Evolutionary conservation across 2,888 invertebrate genomes (phyloP), one percentile per base, ranked within the genome.

Genomic region (Brachyopa scutellaris): DNA sequence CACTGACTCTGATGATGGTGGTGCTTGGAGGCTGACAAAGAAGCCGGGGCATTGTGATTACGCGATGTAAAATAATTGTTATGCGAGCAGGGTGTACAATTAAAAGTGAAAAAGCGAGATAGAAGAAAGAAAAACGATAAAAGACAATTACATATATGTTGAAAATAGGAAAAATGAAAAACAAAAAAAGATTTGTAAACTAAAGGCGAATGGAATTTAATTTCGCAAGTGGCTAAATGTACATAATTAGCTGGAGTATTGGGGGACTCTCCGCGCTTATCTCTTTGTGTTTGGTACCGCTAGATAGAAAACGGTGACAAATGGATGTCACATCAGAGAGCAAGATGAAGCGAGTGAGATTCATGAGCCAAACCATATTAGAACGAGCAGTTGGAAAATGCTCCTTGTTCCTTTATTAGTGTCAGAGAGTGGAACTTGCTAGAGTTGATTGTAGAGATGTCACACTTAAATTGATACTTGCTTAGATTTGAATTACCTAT

Each of bases 181-280:
- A 13, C 2, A 8, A 42, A 31, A 33, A 57, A 8, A 55, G 38
- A 51, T 19, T 7, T 1, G 31, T 59, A 6, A 64, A 51, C 55
- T 36, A 23, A 69, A 42, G 17, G 21, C 47, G 70, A 70, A 82
- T 70, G 70, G 70, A 66, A 77, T 72, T 61, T 82, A 72, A 82
- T 82, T 82, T 66, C 59, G 61, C 70, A 82, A 82, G 77, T 82
- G 77, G 76, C 77, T 61, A 70, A 76, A 70, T 72, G 82, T 45
- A 77, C 53, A 62, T 57, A 72, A 82, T 82, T 82, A 77, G 61
- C 66, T 61, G 9, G 45, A 33, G 70, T 55, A 64, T 57, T 15
- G 36, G 19, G 13, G 13, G 13, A 3, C 4, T 19, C 31, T n/a
- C 23, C 51, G 40, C 45, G 31, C 13, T 29, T 19, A 11, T 5